Percentiles rank a stretch among this genome's conserved stretches.
phyloP scores from a whole-genome alignment of 2,888 invertebrate species.

The Cantharis nigra region DNA sequence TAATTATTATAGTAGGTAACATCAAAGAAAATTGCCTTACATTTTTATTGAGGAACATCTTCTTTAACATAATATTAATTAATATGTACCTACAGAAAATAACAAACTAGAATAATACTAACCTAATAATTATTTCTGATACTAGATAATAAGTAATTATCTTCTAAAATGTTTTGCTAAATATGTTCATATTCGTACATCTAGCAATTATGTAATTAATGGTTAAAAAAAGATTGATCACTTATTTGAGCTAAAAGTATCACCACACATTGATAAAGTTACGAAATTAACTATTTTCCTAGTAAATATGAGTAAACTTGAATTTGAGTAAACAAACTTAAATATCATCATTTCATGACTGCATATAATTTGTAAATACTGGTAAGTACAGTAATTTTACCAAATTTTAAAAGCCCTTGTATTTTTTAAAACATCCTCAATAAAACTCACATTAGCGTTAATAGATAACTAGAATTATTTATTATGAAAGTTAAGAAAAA shows the following conservation, averaged over 20 bases:
- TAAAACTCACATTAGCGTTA: background rate
- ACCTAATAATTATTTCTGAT: background rate
- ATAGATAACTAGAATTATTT: background rate
- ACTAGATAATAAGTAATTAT: background rate
- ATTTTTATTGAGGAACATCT: background rate
- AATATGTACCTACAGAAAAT: background rate
- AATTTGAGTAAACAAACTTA: background rate
- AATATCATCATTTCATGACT: background rate
- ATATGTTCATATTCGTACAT: background rate
- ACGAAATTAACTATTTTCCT: background rate
- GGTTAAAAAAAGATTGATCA: background rate
- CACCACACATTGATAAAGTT: background rate
- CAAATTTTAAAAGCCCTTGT: background rate
- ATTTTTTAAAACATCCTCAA: background rate
- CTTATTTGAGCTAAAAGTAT: background rate
- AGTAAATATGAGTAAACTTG: background rate
- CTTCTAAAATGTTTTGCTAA: background rate
- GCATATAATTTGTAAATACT: background rate
- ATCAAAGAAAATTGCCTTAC: background rate
- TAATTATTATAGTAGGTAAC: no score
- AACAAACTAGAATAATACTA: background rate
- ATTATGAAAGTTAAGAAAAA: background rate
- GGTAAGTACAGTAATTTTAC: background rate
- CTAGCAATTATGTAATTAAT: background rate
- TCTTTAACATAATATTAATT: background rate